Conservation (phyloP, 1,140 invertebrate genomes). For the Homarus americanus region DNA sequence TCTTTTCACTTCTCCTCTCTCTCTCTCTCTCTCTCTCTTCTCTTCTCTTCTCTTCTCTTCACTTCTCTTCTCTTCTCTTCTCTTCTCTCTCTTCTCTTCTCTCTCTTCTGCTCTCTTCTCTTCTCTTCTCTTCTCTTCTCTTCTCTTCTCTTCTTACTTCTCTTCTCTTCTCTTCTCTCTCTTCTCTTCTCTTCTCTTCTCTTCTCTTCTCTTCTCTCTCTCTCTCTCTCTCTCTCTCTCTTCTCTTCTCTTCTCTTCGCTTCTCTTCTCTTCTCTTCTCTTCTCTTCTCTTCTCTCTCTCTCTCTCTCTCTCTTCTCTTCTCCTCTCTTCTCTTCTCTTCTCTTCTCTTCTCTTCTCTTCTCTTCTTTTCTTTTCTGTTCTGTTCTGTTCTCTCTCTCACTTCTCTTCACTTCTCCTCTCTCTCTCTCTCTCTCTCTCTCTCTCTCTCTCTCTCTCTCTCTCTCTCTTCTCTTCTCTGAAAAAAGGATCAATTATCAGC, state of each 20-base stretch:
- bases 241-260: background rate
- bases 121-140: background rate
- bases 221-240: background rate
- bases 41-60: background rate
- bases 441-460: background rate
- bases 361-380: background rate
- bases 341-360: background rate
- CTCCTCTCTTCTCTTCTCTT: background rate
- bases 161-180: background rate
- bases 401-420: background rate
- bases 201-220: background rate
- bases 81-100: background rate
- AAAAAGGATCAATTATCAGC: too few species aligned
- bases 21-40: constrained; percentile 1
- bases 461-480: background rate
- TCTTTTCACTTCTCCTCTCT: background rate
- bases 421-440: background rate
- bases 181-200: background rate
- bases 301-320: background rate
- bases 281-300: background rate
- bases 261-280: background rate
- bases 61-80: background rate
- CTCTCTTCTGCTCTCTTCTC: background rate
- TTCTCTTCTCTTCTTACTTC: background rate
- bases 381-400: too few species aligned